Base-by-base conservation (phyloP, 2,888 invertebrate genomes). In the Podotricha telesiphe region DNA sequence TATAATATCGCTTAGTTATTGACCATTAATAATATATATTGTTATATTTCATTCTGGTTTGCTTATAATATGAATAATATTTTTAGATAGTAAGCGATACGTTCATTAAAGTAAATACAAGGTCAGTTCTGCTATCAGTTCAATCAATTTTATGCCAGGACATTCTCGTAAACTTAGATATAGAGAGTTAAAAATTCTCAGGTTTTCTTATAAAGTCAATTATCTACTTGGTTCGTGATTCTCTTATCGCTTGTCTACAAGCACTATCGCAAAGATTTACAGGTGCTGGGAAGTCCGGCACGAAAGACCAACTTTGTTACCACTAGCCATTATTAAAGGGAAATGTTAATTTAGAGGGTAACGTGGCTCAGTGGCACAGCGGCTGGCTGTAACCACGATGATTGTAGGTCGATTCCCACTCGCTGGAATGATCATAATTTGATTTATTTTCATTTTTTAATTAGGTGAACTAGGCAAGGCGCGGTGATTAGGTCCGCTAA, bases 161-260 rank as follows among this genome's bases (percentile, higher is more conserved):
- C 76, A 78, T 74, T 77, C 76, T 78, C 78, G 77, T 79, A 78
- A 77, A 74, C 77, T 77, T 78, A 74, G 76, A 74, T 77, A 79
- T 79, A 77, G 72, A 76, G 76, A 79, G 80, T 80, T 55, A 80
- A 80, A 82, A 80, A 82, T 79, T 80, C 80, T 80, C 79, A 78
- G 80, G 80, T 82, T 83, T 81, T 84, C 84, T 84, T 87, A 88
- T 86, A 86, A 86, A 85, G 88, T 89, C 90, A 89, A 91, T 90
- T 90, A 90, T 34, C 17, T 55, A 55, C 85, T 81, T 75, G 77
- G 84, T 83, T 86, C 88, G 87, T 86, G 87, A 83, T 74, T 69
- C 77, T 76, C 81, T 86, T 91, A 90, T 90, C 91, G 78, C 69
- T 74, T 85, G 86, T 82, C 85, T 79, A 70, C 78, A 70, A 76